Base-by-base conservation (phyloP, 2,113 vertebrate genomes). In the Odontophorus gujanensis region DNA sequence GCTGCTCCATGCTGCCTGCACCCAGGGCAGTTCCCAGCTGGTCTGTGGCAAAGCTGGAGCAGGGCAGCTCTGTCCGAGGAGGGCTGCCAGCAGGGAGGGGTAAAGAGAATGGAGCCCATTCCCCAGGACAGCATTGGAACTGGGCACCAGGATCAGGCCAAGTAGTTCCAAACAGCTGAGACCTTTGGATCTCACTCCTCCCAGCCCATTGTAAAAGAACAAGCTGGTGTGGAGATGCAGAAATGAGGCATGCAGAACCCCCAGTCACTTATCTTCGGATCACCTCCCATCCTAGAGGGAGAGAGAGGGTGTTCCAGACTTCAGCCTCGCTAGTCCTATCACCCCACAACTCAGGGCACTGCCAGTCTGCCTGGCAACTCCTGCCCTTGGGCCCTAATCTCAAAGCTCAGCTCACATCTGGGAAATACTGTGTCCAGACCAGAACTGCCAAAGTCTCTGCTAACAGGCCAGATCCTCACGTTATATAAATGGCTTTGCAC, bases 11-110 rank as follows among this genome's bases (percentile, higher is more conserved):
- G 80, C 66, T 4, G 2, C 74, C 47, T 65, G 53, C 51, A 85
- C 65, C 80, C 80, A 21, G 36, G 92, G 92, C 77, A 16, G 69
- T 17, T 43, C 73, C 89, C 11, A 15, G 24, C 13, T 25, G 16
- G 43, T 47, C 51, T 34, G 69, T 63, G 80, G 57, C 43, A 75
- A n/a, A 8, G 73, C 55, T 14, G 22, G 53, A 40, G 78, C 68
- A n/a, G 43, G 25, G 59, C 6, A 74, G 2, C 1, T 3, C 47
- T 36, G 42, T 9, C 59, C 0, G 0, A 48, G 45, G 45, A 38
- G 42, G 45, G 26, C 79, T 34, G 63, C 24, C 59, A 67, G 65
- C 55, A 71, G 5, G 1, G 24, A 51, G 24, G 21, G 22, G 3
- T 45, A 20, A 8, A 16, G 24, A 82, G 59, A 1, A 73, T 16